Base-by-base conservation (phyloP, 2,888 invertebrate genomes). In the Drosophila pegasa region DNA sequence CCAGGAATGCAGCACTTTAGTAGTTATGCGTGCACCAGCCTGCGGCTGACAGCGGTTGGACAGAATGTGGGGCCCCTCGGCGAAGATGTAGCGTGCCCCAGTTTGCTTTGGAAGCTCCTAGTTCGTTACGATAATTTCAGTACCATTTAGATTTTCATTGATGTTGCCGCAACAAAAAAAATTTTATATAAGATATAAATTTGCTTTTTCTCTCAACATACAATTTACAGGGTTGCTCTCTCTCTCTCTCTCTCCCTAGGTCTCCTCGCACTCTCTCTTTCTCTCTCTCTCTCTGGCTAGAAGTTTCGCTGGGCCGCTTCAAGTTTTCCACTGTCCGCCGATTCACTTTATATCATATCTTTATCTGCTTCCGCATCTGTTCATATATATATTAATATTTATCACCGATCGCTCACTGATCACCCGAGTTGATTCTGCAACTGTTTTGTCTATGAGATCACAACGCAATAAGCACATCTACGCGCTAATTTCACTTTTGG, bases 391-490 rank as follows among this genome's bases (percentile, higher is more conserved):
- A 27, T 29, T 31, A 33, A 20, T 31, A 40, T 31, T 47, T 18
- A 57, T 40, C 18, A 41, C 37, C 41, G 22, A 54, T 7, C 41
- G 29, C 12, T 10, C 52, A 25, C 35, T 22, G 27, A 45, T 45
- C 45, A 29, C 33, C 37, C 29, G 50, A 35, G 9, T 47, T 31
- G 40, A 12, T n/a, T 5, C n/a, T 40, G 63, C 5, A 22, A 20
- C 14, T 20, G 40, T 25, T 41, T 22, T 18, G n/a, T 31, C 29
- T 31, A n/a, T 16, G 18, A n/a, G 62, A 4, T 22, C 51, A 58
- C 74, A 75, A 69, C 75, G 74, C 74, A 76, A 78, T 75, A 77
- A 43, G 35, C 68, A 61, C 57, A 77, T 68, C 73, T 75, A 75
- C 75, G 75, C 68, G 72, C 48, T 75, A 54, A 58, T 73, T 75